Conservation (phyloP, 1,140 invertebrate species). For the Drosophila serrata region DNA sequence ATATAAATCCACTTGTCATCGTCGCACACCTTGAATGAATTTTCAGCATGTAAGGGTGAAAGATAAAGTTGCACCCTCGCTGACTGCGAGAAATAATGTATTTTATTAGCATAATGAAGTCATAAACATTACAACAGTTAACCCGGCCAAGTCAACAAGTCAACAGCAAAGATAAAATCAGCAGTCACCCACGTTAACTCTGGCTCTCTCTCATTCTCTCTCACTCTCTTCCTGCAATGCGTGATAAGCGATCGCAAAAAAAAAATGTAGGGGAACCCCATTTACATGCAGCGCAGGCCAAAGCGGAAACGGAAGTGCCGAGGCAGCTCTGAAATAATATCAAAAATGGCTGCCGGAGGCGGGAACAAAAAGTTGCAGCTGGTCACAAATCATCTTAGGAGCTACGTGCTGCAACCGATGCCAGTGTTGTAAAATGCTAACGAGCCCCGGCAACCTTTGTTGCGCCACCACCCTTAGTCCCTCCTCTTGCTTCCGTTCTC, state of each 20-base stretch:
- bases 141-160: conserved; percentile 78
- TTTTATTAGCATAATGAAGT: conserved; percentile 82
- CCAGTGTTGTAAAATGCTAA: conserved; percentile 82
- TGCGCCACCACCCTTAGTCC: conserved; percentile 7
- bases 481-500: conserved; percentile 1
- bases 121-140: conserved; percentile 78
- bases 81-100: conserved; percentile 63
- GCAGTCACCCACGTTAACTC: conserved; percentile 71
- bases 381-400: conserved; percentile 79
- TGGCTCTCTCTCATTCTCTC: conserved; percentile 19
- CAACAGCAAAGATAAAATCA: conserved; percentile 80
- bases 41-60: background rate
- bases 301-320: conserved; percentile 77
- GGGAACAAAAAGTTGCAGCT: conserved; percentile 78
- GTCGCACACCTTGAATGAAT: background rate
- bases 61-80: conserved; percentile 7
- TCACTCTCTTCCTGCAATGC: background rate
- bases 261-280: conserved; percentile 40
- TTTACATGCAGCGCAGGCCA: conserved; percentile 71
- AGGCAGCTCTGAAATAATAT: conserved; percentile 77
- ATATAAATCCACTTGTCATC: background rate
- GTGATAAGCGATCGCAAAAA: conserved; percentile 76
- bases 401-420: conserved; percentile 66
- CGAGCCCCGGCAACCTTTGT: conserved; percentile 77
- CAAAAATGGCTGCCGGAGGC: conserved; percentile 81